These are phyloP conservation scores for Coenonympha arcania DNA, from an alignment of 2,888 invertebrate genomes.

Conservation along the genomic window DNA sequence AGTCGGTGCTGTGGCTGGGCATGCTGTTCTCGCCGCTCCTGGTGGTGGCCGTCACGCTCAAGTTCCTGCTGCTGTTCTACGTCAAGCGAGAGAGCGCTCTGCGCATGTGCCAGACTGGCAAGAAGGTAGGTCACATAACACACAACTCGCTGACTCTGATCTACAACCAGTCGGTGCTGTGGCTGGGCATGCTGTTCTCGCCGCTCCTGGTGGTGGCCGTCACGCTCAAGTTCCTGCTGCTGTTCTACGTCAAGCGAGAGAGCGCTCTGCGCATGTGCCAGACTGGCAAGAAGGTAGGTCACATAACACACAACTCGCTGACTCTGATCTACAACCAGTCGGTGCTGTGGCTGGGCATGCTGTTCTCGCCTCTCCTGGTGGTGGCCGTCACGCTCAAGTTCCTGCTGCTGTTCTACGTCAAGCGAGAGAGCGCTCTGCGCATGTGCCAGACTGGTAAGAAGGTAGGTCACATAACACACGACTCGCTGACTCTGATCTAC, in stretches of 20 bases:
- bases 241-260: constrained; percentile 80
- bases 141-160: constrained; percentile 83
- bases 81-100: constrained; percentile 76
- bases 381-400: constrained; percentile 79
- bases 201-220: constrained; percentile 79
- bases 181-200: constrained; percentile 83
- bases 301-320: constrained; percentile 80
- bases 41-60: constrained; percentile 76
- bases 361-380: constrained; percentile 81
- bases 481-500: no score
- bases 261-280: constrained; percentile 78
- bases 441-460: constrained; percentile 79
- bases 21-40: constrained; percentile 82
- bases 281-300: constrained; percentile 72
- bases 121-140: constrained; percentile 68
- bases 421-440: constrained; percentile 73
- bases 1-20: constrained; percentile 80
- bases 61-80: constrained; percentile 82
- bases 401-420: constrained; percentile 81
- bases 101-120: constrained; percentile 79
- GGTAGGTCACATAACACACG: constrained; percentile 41
- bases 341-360: constrained; percentile 82
- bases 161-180: constrained; percentile 75
- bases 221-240: constrained; percentile 78
- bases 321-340: constrained; percentile 77